These are phyloP conservation scores for Stegostoma tigrinum DNA, from an alignment of 2,113 vertebrate genomes.

Conservation along the genomic window DNA sequence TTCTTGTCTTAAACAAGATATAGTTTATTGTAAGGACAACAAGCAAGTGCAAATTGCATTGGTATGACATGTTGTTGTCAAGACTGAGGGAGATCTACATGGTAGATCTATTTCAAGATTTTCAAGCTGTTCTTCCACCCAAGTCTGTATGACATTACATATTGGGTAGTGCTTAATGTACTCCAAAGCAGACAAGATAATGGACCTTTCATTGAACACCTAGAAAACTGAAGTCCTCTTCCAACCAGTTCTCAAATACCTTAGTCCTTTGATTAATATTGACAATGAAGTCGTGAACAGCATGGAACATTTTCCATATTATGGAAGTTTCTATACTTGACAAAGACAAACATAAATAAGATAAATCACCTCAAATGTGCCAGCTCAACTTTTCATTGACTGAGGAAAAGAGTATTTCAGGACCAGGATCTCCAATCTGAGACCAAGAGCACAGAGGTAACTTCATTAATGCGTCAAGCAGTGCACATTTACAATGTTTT, in stretches of 20 bases:
- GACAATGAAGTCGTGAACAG: neutral
- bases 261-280: too few relatives aligned
- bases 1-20: too few relatives aligned
- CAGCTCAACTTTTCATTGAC: neutral
- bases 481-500: neutral
- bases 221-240: neutral
- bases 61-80: too few relatives aligned
- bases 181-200: too few relatives aligned
- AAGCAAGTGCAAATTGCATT: too few relatives aligned
- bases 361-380: neutral
- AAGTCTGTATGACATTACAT: too few relatives aligned
- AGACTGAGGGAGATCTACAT: too few relatives aligned
- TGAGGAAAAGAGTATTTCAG: neutral
- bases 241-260: neutral
- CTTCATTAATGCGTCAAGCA: neutral
- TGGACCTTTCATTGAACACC: too few relatives aligned
- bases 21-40: too few relatives aligned
- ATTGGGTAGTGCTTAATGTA: too few relatives aligned
- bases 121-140: too few relatives aligned
- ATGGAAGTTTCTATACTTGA: neutral
- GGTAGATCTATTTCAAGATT: too few relatives aligned
- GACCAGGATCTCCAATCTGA: neutral
- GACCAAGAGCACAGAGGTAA: neutral
- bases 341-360: neutral
- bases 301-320: neutral